Conservation (phyloP, 64 coral and sea anemone genomes). For the Pocillopora damicornis region DNA sequence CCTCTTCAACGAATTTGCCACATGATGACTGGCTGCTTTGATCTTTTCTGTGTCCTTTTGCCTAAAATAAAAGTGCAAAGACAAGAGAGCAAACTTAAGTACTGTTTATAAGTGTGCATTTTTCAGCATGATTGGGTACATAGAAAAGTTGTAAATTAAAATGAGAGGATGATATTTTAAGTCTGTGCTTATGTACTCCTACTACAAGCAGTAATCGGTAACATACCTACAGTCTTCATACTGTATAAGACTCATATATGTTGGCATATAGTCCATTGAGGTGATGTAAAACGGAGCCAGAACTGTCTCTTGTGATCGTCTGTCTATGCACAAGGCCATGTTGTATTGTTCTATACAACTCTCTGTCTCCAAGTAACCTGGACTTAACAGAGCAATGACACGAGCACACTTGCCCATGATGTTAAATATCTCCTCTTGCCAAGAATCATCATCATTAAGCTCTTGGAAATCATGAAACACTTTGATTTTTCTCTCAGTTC, state of each 20-base stretch:
- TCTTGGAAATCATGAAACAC: constrained; percentile 72
- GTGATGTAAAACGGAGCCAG: constrained; percentile 80
- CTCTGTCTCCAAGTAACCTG: constrained; percentile 53
- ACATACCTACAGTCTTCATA: constrained; percentile 92
- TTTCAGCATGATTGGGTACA: too few relatives aligned
- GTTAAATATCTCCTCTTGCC: constrained; percentile 88
- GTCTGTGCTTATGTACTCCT: too few relatives aligned
- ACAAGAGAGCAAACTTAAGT: background rate
- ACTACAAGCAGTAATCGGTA: too few relatives aligned
- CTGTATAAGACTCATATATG: constrained; percentile 90
- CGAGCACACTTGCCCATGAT: constrained; percentile 73
- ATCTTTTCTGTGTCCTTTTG: constrained; percentile 44
- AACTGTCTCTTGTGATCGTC: constrained; percentile 57
- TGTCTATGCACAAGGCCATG: constrained; percentile 84
- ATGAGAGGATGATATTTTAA: too few relatives aligned
- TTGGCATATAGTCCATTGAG: constrained; percentile 68
- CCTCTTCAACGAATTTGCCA: constrained; percentile 31
- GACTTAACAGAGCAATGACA: constrained; percentile 80
- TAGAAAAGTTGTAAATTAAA: too few relatives aligned
- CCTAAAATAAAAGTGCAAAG: background rate
- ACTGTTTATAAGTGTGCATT: too few relatives aligned
- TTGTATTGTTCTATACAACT: constrained; percentile 93
- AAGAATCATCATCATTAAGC: constrained; percentile 68
- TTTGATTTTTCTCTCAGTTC: constrained; percentile 37
- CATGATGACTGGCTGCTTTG: constrained; percentile 22